Base-by-base conservation (phyloP, 2,113 vertebrate species). In the Orthochromis malagaraziensis region DNA sequence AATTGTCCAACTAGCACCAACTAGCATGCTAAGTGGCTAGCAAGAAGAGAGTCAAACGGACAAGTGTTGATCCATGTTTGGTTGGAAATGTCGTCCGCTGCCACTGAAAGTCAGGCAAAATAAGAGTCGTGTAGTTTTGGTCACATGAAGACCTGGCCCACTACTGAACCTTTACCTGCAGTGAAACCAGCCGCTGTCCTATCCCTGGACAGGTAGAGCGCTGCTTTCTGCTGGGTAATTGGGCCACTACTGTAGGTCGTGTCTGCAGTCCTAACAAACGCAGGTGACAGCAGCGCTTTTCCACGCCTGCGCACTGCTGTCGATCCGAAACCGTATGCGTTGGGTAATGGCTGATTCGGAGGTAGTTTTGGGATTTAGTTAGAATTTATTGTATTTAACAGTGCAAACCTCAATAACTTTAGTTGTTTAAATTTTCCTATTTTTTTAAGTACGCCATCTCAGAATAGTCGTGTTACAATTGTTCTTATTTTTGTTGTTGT, bases 211-310 rank as follows among this genome's bases (percentile, higher is more conserved):
- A 87, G 83, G 60, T 40, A 35, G n/a, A 63, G n/a, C 3, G 33
- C 9, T 33, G 65, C 38, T 70, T 53, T 65, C 49, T 81, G 53
- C 87, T 86, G 70, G 19, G 60, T 42, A 82, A 73, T 17, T 55
- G 81, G 65, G 81, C 70, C 91, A 84, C 47, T 40, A 45, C 57
- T 75, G 80, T 89, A 93, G 94, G 92, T 95, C 93, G 94, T 79
- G 83, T 88, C 85, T 90, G 49, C 51, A 83, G 84, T 51, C 16
- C 13, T 38, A 24, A 47, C 19, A 47, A 81, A 10, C 75, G 65
- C 88, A 86, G 84, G 82, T 94, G 92, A 94, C 87, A 80, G 85
- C 58, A 2, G 10, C 3, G 5, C 45, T 33, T 40, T n/a, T 5
- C 14, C 0, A 85, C 91, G 92, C 94, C 5, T 93, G 93, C 92